Conservation (phyloP, 2,113 vertebrate genomes). For the Odobenus rosmarus region DNA sequence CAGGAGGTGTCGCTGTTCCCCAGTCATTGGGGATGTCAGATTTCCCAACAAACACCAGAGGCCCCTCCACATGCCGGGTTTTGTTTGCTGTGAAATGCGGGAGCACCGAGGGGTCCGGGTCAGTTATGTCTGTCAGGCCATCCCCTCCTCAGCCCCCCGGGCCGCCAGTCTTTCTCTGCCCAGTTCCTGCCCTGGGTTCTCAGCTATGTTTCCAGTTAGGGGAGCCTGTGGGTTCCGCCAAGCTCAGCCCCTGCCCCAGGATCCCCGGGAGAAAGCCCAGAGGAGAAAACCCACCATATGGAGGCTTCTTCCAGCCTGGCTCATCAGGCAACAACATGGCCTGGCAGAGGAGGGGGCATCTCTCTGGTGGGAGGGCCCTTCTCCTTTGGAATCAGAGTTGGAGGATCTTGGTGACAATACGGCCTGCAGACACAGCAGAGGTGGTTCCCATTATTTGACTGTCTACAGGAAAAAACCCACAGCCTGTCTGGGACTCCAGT, state of each 20-base stretch:
- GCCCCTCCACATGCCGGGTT: background rate
- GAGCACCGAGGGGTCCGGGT: background rate
- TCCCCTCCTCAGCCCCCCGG: background rate
- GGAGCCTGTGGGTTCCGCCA: background rate
- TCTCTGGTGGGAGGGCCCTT: background rate
- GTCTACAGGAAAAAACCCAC: background rate
- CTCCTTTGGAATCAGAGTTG: background rate
- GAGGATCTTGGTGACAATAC: background rate
- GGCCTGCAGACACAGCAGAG: background rate
- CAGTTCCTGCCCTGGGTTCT: background rate
- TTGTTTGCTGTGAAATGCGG: background rate
- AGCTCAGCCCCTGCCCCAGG: background rate
- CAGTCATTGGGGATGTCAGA: background rate
- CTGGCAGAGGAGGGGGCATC: background rate
- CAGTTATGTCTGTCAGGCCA: background rate
- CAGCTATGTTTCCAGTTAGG: background rate
- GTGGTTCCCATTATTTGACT: background rate
- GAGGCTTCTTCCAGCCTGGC: background rate
- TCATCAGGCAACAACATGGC: background rate
- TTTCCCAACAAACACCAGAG: background rate
- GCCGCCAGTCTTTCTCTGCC: background rate
- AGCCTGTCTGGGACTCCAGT: background rate
- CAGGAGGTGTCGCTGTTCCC: slow-evolving; percentile 68
- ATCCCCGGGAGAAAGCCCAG: background rate
- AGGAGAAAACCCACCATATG: background rate